Evolutionary conservation across 2,797 vertebrate genomes (phyloP), one percentile per base, ranked within the genome.

Genomic region (Myripristis murdjan): DNA sequence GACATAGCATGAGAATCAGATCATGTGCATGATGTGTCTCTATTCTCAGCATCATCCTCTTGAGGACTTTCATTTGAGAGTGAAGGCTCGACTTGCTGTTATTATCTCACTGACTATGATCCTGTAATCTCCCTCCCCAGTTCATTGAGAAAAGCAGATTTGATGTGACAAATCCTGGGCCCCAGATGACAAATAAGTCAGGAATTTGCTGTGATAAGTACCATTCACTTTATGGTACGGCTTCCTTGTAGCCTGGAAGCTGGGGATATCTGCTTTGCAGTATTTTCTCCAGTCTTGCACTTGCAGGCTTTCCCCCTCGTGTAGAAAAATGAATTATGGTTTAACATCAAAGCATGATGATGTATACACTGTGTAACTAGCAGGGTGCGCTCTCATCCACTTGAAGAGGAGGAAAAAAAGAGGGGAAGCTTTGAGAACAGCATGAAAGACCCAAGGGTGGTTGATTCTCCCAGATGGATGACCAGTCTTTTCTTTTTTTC

Each of bases 121-220:
- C 78, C 86, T 75, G 76, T 91, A 89, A 89, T 89, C 87, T 86
- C 60, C 70, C 47, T 77, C 65, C 68, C 69, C 33, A 70, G 64
- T 88, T 89, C 86, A 83, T 85, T 87, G 85, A 87, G 86, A 81
- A 89, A 89, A 90, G 84, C 75, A 85, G 88, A 91, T 91, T 85
- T 81, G 59, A 90, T 70, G 73, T 75, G 86, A 90, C 84, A 90
- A 90, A 91, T 87, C 87, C 82, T 59, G 33, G 48, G 68, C 73
- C 84, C 76, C 87, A 64, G 82, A 86, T 91, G 89, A 90, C 91
- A 91, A 87, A 91, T 76, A 87, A 81, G 61, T 87, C 81, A 70
- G 77, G 76, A 88, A 74, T 87, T 67, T 83, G 68, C 68, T 7
- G n/a, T 47, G 71, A 84, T 87, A 79, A 89, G 79, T 75, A 83